Conservation (phyloP, 2,888 invertebrate genomes). For the Nomada goodeniana region DNA sequence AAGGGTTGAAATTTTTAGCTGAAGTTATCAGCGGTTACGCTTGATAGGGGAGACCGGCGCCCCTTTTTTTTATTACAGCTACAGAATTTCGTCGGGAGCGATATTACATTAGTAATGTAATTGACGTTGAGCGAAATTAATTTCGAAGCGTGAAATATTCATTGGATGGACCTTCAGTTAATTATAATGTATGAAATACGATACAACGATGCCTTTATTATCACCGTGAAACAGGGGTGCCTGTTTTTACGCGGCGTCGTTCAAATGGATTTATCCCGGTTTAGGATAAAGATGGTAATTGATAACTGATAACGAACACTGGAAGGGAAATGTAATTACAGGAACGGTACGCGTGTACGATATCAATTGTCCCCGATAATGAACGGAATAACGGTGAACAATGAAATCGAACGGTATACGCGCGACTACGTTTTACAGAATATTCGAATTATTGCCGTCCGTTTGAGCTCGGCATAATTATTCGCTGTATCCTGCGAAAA, state of each 20-base stretch:
- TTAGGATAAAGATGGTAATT: too few relatives aligned
- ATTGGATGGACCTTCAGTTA: too few relatives aligned
- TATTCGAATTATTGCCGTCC: neutral
- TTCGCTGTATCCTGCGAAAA: neutral
- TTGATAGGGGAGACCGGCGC: neutral
- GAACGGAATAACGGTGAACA: neutral
- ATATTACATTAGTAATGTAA: too few relatives aligned
- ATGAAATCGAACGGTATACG: too few relatives aligned
- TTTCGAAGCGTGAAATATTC: neutral
- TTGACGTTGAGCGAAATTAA: neutral
- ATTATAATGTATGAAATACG: too few relatives aligned
- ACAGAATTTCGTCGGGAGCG: too few relatives aligned
- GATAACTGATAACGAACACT: too few relatives aligned
- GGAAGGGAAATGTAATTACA: too few relatives aligned
- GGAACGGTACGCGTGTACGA: neutral
- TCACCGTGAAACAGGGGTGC: too few relatives aligned
- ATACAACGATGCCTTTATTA: too few relatives aligned
- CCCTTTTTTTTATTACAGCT: neutral
- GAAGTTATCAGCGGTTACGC: constrained; percentile 17
- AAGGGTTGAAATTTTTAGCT: constrained; percentile 29
- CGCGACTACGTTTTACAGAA: neutral
- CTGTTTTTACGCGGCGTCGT: too few relatives aligned
- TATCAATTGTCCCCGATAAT: neutral
- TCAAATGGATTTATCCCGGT: too few relatives aligned
- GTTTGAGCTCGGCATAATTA: neutral